Evolutionary conservation across 1,140 invertebrate genomes (phyloP), one percentile per base, ranked within the genome.

Genomic region (Drosophila tropicalis): DNA sequence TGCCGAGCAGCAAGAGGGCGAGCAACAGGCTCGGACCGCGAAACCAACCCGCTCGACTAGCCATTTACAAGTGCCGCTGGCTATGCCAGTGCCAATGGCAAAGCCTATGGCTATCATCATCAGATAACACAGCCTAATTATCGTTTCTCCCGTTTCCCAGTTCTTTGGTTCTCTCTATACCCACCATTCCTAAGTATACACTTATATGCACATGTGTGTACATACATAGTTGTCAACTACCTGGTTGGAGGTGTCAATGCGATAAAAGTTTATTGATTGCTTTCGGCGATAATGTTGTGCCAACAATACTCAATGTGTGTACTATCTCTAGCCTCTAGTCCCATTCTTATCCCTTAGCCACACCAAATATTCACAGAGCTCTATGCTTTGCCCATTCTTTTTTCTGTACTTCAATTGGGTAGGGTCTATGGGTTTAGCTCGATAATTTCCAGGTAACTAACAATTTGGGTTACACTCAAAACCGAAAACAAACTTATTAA

Each of bases 51-150:
- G 68, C 44, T 69, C 67, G 70, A 87, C 56, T 40, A 65, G 81
- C 78, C 81, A 76, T 66, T 62, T 54, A 51, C 76, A 70, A 87
- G 65, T 83, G 76, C 22, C 55, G 17, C 3, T 41, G 36, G 1
- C n/a, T 81, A 67, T 65, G 58, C 10, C 41, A 17, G 15, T 36
- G 29, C 13, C 54, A 5, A 5, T 13, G 40, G 17, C 17, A 22
- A 22, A 51, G 15, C 5, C 44, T 51, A 51, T 51, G 17, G 44
- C 44, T 19, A 51, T 51, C 44, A 19, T 3, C 36, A 39, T 39
- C 36, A 39, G 36, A 39, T 39, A 39, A 39, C 34, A 10, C 12
- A 51, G 3, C 44, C 17, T 51, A 51, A 51, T 51, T 51, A 51
- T 22, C 44, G 13, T 22, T 51, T 10, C 44, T 51, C 44, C 17